A percentile compares a stretch with the other conserved stretches of the same genome.
Evolutionary conservation across 2,888 invertebrate species (phyloP).

Genomic region (Iselma pallidipennis): DNA sequence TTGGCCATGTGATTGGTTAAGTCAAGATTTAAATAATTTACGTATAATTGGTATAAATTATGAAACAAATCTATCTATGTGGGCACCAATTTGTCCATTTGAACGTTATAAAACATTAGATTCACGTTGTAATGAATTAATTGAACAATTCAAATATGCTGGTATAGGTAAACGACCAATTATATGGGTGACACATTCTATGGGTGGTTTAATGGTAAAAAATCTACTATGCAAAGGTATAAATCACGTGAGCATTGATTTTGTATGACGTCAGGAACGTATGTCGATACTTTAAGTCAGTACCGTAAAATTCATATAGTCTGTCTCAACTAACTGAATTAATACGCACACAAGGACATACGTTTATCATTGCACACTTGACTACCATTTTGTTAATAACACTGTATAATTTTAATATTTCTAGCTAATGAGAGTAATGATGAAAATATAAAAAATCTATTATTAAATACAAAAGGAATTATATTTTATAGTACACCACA

Average conservation of each 20-base stretch:
- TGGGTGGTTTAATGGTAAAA: constrained; percentile 94
- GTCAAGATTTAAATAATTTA: constrained; percentile 74
- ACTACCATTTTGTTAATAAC: neutral
- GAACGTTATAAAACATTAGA: constrained; percentile 63
- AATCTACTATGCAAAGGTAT: constrained; percentile 73
- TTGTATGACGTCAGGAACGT: too few species aligned
- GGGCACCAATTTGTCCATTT: constrained; percentile 73
- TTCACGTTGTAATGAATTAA: constrained; percentile 68
- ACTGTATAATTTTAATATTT: constrained; percentile 26
- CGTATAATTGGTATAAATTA: constrained; percentile 87
- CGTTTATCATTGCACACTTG: too few species aligned
- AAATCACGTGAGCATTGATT: constrained; percentile 12
- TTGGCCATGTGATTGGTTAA: constrained; percentile 96
- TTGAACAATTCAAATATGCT: constrained; percentile 69
- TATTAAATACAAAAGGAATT: constrained; percentile 76
- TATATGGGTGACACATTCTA: constrained; percentile 93
- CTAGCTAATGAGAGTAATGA: constrained; percentile 54
- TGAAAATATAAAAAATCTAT: constrained; percentile 60
- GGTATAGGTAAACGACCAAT: constrained; percentile 82
- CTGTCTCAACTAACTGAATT: too few species aligned
- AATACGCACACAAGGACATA: too few species aligned
- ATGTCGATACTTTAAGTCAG: too few species aligned
- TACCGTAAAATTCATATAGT: too few species aligned
- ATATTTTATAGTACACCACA: constrained; percentile 93
- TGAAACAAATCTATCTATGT: constrained; percentile 80